Evolutionary conservation across 2,888 invertebrate genomes (phyloP), one percentile per base, ranked within the genome.

Genomic region (Metellina segmentata): DNA sequence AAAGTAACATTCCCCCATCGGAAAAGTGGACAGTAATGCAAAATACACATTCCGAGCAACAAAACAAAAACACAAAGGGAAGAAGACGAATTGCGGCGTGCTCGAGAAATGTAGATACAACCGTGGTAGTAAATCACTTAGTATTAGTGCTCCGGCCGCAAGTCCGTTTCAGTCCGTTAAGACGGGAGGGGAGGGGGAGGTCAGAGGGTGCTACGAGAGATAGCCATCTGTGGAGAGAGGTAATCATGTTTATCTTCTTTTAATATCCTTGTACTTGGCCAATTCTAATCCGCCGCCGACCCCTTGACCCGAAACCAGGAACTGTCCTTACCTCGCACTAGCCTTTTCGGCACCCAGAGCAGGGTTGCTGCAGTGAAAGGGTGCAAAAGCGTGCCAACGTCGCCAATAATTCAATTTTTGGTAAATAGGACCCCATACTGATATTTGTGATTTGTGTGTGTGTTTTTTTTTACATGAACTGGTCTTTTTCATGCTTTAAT

Each of bases 211-310:
- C 61, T 77, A 20, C 16, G 19, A 74, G 51, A 72, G 87, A 91
- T 91, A 87, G 82, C 77, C 87, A 88, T 91, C 91, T 87, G 78
- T 51, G 20, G 19, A 48, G 51, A 8, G 52, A 83, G 77, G 82
- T 90, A 78, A 90, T 90, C 90, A 72, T 87, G 86, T 87, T 91
- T 91, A 91, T 91, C 90, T 85, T 90, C 90, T 90, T 85, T 86
- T 85, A 90, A 90, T 85, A 90, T 86, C 90, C 74, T 87, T 20
- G 79, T 51, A 48, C 85, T 69, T 83, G 79, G 85, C 79, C 51
- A 79, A 74, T 72, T 48, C 90, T 78, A 85, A 90, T 90, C 78
- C 79, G 49, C 61, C 20, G 34, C 5, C 77, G 90, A 86, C 81
- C 86, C 71, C 34, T 71, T 88, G 91, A 83, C 79, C 83, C 34